Base-by-base conservation (phyloP, 2,888 invertebrate genomes). In the Rhaphigaster nebulosa region DNA sequence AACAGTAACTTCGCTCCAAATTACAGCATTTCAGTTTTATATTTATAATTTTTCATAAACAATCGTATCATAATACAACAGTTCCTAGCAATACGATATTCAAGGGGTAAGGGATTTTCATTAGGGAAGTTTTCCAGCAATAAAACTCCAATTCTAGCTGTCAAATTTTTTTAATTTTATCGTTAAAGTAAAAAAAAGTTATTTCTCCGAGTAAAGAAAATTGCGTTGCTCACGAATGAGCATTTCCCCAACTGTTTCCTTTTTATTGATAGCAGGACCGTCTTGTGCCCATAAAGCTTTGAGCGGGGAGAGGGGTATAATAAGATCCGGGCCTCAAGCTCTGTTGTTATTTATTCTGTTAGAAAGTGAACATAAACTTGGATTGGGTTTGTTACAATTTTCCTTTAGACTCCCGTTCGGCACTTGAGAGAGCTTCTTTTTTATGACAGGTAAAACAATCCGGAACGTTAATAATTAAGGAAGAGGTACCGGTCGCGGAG, bases 321-420 rank as follows among this genome's bases (percentile, higher is more conserved):
- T 84, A 84, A 84, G 84, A 84, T 84, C 84, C 84, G 45, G n/a
- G 45, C 84, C 84, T 84, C 45, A 50, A 84, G n/a, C 84, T 34
- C 52, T 87, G 50, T 87, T 54, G 34, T 88, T 88, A 88, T 88
- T 56, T 88, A 88, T 88, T 88, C 88, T 88, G 88, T 52, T 52
- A 60, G 54, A 60, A 88, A 88, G 54, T 50, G 88, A 88, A 54
- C 88, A 88, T 88, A 88, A 88, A 88, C 88, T 88, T 50, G 88
- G 88, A 88, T 88, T 88, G 88, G 88, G 54, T 88, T 88, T 88
- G 88, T 88, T 88, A 88, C 88, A 88, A 56, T 88, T 88, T 88
- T 41, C 88, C 60, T 84, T 84, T 80, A 41, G 80, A 20, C 80
- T 20, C 23, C 80, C 41, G 84, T 50, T 50, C 84, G 41, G 84